phyloP scores from a whole-genome alignment of 2,113 vertebrate species.

The Grammomys dolichurus region DNA sequence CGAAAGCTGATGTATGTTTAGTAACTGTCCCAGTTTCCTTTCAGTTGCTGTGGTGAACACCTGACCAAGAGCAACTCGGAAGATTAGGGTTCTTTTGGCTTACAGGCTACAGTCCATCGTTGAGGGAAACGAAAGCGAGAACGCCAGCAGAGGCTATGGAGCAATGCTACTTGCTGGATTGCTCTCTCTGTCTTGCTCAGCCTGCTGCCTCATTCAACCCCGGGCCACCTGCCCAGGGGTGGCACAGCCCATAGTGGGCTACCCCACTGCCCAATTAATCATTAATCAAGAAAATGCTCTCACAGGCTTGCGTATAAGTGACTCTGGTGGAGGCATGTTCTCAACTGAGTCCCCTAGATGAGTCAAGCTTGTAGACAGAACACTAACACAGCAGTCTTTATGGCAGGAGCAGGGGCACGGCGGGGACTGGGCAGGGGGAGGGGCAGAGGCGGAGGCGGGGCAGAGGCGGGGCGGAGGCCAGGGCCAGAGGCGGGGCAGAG shows the following conservation, averaged over 20 bases:
- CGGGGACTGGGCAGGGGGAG: no score
- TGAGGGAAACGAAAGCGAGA: background rate
- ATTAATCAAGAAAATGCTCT: background rate
- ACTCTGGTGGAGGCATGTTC: background rate
- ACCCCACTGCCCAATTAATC: background rate
- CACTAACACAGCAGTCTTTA: background rate
- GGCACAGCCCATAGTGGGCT: background rate
- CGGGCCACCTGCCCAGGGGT: background rate
- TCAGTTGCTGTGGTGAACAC: background rate
- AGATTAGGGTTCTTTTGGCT: background rate
- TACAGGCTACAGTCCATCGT: background rate
- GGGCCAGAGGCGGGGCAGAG: accelerated
- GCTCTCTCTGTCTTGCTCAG: background rate
- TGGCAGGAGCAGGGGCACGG: background rate
- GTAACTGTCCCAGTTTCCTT: background rate
- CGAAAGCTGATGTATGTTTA: background rate
- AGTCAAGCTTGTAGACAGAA: background rate
- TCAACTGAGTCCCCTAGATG: background rate
- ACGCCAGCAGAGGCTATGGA: background rate
- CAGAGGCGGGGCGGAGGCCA: no score
- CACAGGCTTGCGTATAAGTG: background rate
- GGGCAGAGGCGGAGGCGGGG: no score
- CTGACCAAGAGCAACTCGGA: background rate
- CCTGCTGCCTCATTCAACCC: background rate
- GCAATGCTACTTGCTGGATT: background rate